Base-by-base conservation (phyloP, 1,140 invertebrate species). In the Eulimnadia texana region DNA sequence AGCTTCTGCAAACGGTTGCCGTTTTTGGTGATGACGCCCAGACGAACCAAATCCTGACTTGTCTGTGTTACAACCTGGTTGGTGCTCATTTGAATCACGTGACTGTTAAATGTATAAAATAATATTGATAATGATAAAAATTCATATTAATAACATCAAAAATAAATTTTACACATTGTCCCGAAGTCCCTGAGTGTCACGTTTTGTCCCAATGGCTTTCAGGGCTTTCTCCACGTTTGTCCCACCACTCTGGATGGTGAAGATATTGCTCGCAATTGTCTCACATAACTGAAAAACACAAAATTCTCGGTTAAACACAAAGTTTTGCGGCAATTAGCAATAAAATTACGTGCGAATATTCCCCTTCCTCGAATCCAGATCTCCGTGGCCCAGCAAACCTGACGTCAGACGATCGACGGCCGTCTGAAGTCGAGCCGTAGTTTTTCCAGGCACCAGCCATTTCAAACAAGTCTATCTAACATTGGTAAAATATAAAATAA, bases 1-100 rank as follows among this genome's bases (percentile, higher is more conserved):
- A 92, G 74, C 68, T 86, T 87, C 67, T 86, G 84, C 60, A 84
- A 80, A 68, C 88, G 85, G 69, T 87, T 84, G 1, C 81, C 81
- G 67, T 78, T 77, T 53, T 79, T 72, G 58, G 82, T 81, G 9
- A 85, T 73, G 27, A 78, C 76, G 22, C 80, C 83, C 19, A 91
- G 72, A 63, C 82, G 78, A 63, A 83, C 79, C 53, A 93, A 77
- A 65, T 87, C 81, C 64, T 80, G 79, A 51, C 81, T 85, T 1
- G 85, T 89, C 47, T 81, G 80, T 13, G 82, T 78, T 23, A 90
- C 81, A 20, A 83, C 80, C 66, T 82, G 78, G 74, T 90, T 90
- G 56, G 86, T 84, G 67, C 78, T 84, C 63, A 82, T 77, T 66
- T 90, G 86, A n/a, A 82, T 85, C 55, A 82, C 79, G 74, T 90